Base-by-base conservation (phyloP, 2,797 vertebrate genomes). In the Syndactyla subalaris region DNA sequence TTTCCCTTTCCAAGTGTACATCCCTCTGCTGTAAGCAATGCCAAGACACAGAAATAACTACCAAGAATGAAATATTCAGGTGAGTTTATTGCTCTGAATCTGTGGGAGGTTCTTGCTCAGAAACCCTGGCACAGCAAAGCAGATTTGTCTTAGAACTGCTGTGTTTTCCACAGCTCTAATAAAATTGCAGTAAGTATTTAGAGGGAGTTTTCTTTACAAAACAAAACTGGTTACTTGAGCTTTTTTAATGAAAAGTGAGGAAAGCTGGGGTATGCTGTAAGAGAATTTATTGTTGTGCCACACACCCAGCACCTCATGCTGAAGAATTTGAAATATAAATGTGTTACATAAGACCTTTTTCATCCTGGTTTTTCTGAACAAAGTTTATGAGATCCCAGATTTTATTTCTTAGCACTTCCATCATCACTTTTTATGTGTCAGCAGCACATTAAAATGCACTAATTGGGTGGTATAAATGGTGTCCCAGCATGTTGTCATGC, bases 61-160 rank as follows among this genome's bases (percentile, higher is more conserved):
- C 99, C 79, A 99, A 99, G 98, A 99, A 99, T 75, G 99, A 99
- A 96, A 99, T 99, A 95, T 99, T 99, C 98, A 99, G 99, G 99
- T 99, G 96, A 98, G 97, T 57, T 70, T 67, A 59, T 94, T 70
- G 30, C 46, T 72, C 43, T 75, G 48, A 9, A 24, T 81, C 52
- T 70, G 24, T n/a, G 58, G 43, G 66, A 89, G 21, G 32, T 38
- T 61, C 62, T 84, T 43, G 55, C 34, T 78, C 73, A 80, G 59
- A 46, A 81, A 14, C 34, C 11, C 0, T 1, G 22, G 57, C 75
- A 22, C 36, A 65, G 61, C 72, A 76, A 34, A 92, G 32, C 68
- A 62, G 46, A n/a, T 82, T 13, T 78, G 10, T 59, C 29, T 59
- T 68, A 7, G 0, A 76, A 55, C 17, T 74, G 7, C 59, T 76